Conservation (phyloP, 1,140 invertebrate genomes). For the Nasonia giraulti region DNA sequence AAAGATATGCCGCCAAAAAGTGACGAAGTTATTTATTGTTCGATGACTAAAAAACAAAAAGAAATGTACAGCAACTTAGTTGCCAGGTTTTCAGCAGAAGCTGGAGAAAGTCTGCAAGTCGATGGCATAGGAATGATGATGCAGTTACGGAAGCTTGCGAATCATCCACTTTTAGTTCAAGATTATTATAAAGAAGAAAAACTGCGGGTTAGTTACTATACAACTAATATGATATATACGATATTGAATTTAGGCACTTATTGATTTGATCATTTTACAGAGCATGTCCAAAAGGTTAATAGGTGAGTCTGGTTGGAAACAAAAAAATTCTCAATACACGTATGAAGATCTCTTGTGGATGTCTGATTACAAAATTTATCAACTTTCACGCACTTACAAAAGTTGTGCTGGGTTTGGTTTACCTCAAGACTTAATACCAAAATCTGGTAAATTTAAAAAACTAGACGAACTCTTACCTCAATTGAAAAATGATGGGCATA, state of each 20-base stretch:
- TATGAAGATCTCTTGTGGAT: constrained; percentile 90
- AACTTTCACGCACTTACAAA: constrained; percentile 81
- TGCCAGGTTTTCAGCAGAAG: constrained; percentile 81
- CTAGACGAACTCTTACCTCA: constrained; percentile 86
- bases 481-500: constrained; percentile 82
- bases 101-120: constrained; percentile 74
- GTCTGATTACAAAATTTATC: constrained; percentile 94
- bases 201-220: constrained; percentile 70
- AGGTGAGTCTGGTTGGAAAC: constrained; percentile 82
- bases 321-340: constrained; percentile 87
- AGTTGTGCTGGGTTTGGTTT: constrained; percentile 73
- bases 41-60: constrained; percentile 83
- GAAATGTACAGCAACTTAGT: constrained; percentile 85
- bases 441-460: constrained; percentile 89
- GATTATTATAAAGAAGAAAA: constrained; percentile 85
- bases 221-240: not conserved
- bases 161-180: constrained; percentile 87
- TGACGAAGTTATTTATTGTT: constrained; percentile 79
- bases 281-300: constrained; percentile 85
- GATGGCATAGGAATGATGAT: constrained; percentile 89
- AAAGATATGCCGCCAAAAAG: constrained; percentile 87
- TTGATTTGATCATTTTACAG: constrained; percentile 54
- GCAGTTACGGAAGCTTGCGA: constrained; percentile 90
- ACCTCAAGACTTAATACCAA: constrained; percentile 82
- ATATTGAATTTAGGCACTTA: not conserved